Evolutionary conservation across 2,797 vertebrate genomes (phyloP).

Genomic region (Anguilla anguilla): DNA sequence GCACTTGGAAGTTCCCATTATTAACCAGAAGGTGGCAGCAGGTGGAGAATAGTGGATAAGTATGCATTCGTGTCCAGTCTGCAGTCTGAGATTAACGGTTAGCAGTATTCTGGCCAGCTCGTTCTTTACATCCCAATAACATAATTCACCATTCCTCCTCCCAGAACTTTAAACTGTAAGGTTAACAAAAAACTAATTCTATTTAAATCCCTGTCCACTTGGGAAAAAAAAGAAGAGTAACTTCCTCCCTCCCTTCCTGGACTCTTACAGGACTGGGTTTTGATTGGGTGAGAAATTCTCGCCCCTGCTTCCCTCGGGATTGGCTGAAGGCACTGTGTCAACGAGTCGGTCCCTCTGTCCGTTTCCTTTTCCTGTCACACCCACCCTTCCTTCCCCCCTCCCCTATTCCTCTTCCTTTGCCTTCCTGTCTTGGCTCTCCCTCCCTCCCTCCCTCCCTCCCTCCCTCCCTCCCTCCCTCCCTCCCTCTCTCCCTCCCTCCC

Average conservation of each 20-base stretch:
- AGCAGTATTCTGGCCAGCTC: slow-evolving; percentile 42
- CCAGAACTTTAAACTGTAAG: slow-evolving; percentile 39
- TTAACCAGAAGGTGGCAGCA: slow-evolving; percentile 39
- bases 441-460: no score
- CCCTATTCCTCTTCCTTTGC: slow-evolving; percentile 6
- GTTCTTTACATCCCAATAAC: slow-evolving; percentile 31
- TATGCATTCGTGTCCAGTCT: slow-evolving; percentile 31
- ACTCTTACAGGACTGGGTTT: slow-evolving; percentile 29
- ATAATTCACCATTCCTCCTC: slow-evolving; percentile 38
- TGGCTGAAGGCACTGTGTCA: slow-evolving; percentile 65
- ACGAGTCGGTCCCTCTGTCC: slow-evolving; percentile 50
- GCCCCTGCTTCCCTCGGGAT: slow-evolving; percentile 50
- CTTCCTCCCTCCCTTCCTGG: slow-evolving; percentile 23
- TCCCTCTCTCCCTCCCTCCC: slow-evolving; percentile 26
- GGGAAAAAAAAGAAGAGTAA: slow-evolving; percentile 45
- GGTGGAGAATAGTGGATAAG: slow-evolving; percentile 40
- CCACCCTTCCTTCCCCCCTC: not conserved
- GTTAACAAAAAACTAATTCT: slow-evolving; percentile 37
- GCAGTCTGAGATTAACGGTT: slow-evolving; percentile 27
- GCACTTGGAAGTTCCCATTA: slow-evolving; percentile 53
- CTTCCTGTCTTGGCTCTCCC: not conserved
- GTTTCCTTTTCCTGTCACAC: slow-evolving; percentile 9
- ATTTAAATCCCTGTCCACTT: slow-evolving; percentile 53
- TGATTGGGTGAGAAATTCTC: slow-evolving; percentile 39
- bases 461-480: not conserved